Evolutionary conservation across 2,113 vertebrate species (phyloP), one percentile per base, ranked within the genome.

Genomic region (Pardalotus punctatus): DNA sequence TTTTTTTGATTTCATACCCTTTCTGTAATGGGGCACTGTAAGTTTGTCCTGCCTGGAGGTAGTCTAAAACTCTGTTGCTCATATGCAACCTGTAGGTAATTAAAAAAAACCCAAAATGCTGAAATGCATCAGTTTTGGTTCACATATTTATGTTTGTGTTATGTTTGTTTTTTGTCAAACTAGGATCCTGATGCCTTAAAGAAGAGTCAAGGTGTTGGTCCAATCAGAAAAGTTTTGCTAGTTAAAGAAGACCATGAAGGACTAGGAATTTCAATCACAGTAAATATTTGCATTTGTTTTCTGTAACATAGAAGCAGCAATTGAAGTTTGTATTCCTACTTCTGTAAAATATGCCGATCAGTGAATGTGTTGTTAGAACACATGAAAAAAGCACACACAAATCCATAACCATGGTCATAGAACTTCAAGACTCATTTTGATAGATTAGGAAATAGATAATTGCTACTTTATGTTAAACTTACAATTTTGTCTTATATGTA

Each of bases 181-280:
- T 98, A 99, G 99, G 99, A 99, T 81, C 98, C 99, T 86, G 99
- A 99, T 74, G 97, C 98, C 91, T 95, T 99, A 97, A 99, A 99
- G 98, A 99, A 99, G 98, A 99, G 98, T 84, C 99, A 99, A 96
- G 99, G 99, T 51, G 99, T 99, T 35, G 99, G 99, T 69, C 99
- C 99, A 20, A 99, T 99, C 94, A 98, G 99, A 83, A 99, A 99
- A 98, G 99, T 99, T 86, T 97, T 99, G 51, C 98, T 99, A 19
- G 97, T 99, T 81, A 99, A 99, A 98, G 99, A 99, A 97, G 99
- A 99, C 58, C 99, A 99, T 11, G 99, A 99, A 98, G 99, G 99
- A 48, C 98, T 99, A 50, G 99, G 99, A 78, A 99, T 99, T 98
- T 99, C 99, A 72, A 99, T 99, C 88, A 99, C 99, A 64, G 99